Percentiles rank a stretch among this genome's conserved stretches.
These are phyloP conservation scores for Sinonovacula constricta DNA, from an alignment of 1,140 invertebrate species.

Conservation along the genomic window DNA sequence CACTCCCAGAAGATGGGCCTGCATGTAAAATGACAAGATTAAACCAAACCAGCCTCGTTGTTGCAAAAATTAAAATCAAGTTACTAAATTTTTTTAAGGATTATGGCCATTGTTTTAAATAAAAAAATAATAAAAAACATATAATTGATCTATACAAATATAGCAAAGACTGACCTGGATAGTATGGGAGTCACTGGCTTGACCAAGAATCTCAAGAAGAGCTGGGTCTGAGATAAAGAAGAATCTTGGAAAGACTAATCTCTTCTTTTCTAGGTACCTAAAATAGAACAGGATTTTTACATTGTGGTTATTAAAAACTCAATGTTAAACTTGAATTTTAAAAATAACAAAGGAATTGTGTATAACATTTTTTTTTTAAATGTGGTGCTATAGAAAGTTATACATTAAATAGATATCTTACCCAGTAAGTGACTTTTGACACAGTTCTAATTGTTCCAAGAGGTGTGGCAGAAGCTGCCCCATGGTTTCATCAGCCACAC, in stretches of 20 bases:
- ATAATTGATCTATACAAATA: too few relatives aligned
- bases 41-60: too few relatives aligned
- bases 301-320: neutral
- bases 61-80: neutral
- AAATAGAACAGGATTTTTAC: slow-evolving; percentile 28
- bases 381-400: too few relatives aligned
- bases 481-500: slow-evolving; percentile 95
- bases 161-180: slow-evolving; percentile 91
- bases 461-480: slow-evolving; percentile 94
- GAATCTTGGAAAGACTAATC: slow-evolving; percentile 96
- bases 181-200: slow-evolving; percentile 97
- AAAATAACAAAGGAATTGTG: too few relatives aligned
- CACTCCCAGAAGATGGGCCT: slow-evolving; percentile 95
- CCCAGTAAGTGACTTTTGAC: slow-evolving; percentile 97
- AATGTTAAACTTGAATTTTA: too few relatives aligned
- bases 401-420: too few relatives aligned
- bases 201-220: slow-evolving; percentile 95
- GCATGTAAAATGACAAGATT: slow-evolving; percentile 32
- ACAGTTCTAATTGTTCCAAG: slow-evolving; percentile 96
- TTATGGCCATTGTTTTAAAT: too few relatives aligned
- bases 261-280: slow-evolving; percentile 95
- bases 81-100: neutral
- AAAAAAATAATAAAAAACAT: too few relatives aligned
- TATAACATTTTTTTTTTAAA: too few relatives aligned
- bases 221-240: slow-evolving; percentile 99